Percentiles rank a stretch among this genome's conserved stretches.
Evolutionary conservation across 1,140 invertebrate species (phyloP).

Genomic region (Calephelis virginiensis): DNA sequence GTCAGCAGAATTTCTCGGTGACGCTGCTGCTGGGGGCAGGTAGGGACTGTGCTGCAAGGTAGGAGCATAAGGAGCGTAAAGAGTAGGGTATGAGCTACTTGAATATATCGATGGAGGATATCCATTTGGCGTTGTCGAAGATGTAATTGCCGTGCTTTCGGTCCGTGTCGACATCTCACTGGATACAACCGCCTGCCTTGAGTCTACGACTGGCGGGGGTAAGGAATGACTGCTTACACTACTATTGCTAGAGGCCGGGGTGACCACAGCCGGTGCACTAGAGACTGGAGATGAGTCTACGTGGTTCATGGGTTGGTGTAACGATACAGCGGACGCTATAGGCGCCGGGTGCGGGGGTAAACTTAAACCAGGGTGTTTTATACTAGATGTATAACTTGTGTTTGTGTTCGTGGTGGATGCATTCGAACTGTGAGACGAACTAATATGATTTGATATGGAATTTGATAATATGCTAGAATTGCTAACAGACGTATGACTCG

Average conservation of each 20-base stretch:
- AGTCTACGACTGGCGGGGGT: slow-evolving; percentile 49
- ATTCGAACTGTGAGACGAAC: slow-evolving; percentile 43
- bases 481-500: slow-evolving; percentile 48
- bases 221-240: slow-evolving; percentile 41
- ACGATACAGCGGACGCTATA: slow-evolving; percentile 42
- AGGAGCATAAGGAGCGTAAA: slow-evolving; percentile 86
- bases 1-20: slow-evolving; percentile 81
- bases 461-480: slow-evolving; percentile 45
- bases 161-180: slow-evolving; percentile 44
- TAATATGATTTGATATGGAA: slow-evolving; percentile 56
- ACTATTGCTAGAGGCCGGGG: slow-evolving; percentile 40
- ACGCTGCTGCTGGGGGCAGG: slow-evolving; percentile 82
- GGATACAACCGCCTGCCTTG: slow-evolving; percentile 44
- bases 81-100: slow-evolving; percentile 82
- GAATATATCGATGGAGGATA: slow-evolving; percentile 77
- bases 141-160: slow-evolving; percentile 44
- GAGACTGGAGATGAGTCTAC: slow-evolving; percentile 44
- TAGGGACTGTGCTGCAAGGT: slow-evolving; percentile 83
- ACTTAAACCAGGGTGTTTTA: slow-evolving; percentile 56
- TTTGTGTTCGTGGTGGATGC: slow-evolving; percentile 53
- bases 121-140: slow-evolving; percentile 52
- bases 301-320: slow-evolving; percentile 50
- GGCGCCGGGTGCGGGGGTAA: slow-evolving; percentile 42
- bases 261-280: slow-evolving; percentile 44
- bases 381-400: slow-evolving; percentile 49